These are phyloP conservation scores for Andricus curvator DNA, from an alignment of 2,888 invertebrate species.

Conservation along the genomic window DNA sequence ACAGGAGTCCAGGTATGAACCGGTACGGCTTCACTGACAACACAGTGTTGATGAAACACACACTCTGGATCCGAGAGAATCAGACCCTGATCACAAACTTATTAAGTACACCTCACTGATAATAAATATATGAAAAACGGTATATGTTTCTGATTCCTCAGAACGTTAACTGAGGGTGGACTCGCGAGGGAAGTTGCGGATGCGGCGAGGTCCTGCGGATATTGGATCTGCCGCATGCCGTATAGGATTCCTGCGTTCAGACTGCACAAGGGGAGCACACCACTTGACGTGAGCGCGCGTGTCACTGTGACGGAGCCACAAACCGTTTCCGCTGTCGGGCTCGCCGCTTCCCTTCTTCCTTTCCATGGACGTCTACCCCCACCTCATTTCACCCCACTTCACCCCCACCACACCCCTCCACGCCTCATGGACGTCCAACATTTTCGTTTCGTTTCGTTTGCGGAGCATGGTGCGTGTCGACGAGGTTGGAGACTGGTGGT, in stretches of 20 bases:
- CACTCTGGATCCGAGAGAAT: constrained; percentile 6
- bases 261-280: constrained; percentile 56
- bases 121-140: background rate
- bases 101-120: constrained; percentile 31
- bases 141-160: constrained; percentile 16
- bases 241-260: constrained; percentile 1
- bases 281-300: constrained; percentile 78
- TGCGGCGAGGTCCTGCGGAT: constrained; percentile 37
- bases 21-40: constrained; percentile 11
- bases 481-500: constrained; percentile 69
- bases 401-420: constrained; percentile 40
- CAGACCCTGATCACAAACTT: constrained; percentile 16
- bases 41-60: constrained; percentile 7
- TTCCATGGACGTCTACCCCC: constrained; percentile 60
- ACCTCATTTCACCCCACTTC: constrained; percentile 44
- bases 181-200: constrained; percentile 13
- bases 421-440: constrained; percentile 49
- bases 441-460: constrained; percentile 51
- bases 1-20: constrained; percentile 47
- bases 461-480: constrained; percentile 50
- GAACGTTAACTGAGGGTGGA: constrained; percentile 34
- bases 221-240: constrained; percentile 22
- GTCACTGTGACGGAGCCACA: constrained; percentile 77
- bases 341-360: constrained; percentile 60
- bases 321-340: constrained; percentile 76